Evolutionary conservation across 2,888 invertebrate species (phyloP), one percentile per base, ranked within the genome.

Genomic region (Parnassius apollo): DNA sequence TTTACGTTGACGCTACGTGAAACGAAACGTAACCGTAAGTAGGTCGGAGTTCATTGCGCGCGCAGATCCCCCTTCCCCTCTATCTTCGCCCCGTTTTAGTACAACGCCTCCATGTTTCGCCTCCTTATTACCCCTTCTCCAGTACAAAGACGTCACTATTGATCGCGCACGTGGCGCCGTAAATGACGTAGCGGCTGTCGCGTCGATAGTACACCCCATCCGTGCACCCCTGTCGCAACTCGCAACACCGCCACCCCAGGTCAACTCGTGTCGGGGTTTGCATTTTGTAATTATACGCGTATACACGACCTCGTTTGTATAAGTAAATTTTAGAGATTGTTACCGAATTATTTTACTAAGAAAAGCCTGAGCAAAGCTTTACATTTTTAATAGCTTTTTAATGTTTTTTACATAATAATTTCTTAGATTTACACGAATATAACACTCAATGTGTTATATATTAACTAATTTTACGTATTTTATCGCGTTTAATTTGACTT

Each of bases 161-260:
- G 92, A 92, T 91, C 88, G 86, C 63, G 83, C 90, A 89, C 89
- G 89, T 91, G 74, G 89, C 89, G 86, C 88, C 89, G 86, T 86
- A 80, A 85, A 82, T 91, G 89, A 91, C 91, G 91, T 91, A 90
- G 88, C 75, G 76, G 71, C 76, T 75, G 67, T 68, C 72, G 73
- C 73, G 71, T 74, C 81, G 79, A 82, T 80, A 77, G 88, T 85
- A 82, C 86, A 85, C 81, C 75, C 83, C 82, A 72, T 62, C 44
- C 69, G 67, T 68, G 65, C 68, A 68, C 71, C 77, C 76, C 74
- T 72, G 74, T 68, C 72, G 68, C 74, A 70, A n/a, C 57, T 68
- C 72, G 68, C 74, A 70, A 11, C 57, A 10, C 55, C 65, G 66
- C 61, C 71, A 59, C 71, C 65, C 70, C 66, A 64, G 68, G 73